Evolutionary conservation across 2,888 invertebrate genomes (phyloP).

Genomic region (Opisthograptis luteolata): DNA sequence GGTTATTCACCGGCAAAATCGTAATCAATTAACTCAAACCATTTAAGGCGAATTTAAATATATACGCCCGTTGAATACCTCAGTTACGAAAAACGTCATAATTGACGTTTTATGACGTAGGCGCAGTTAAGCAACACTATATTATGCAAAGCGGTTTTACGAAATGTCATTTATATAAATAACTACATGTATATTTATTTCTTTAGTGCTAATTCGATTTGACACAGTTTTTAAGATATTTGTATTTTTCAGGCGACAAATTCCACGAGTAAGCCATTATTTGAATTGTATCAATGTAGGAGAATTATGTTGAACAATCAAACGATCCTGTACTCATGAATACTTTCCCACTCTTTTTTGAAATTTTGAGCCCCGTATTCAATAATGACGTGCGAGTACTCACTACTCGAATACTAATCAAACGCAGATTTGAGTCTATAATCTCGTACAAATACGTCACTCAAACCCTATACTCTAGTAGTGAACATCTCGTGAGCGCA

Average conservation of each 20-base stretch:
- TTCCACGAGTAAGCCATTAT: no score
- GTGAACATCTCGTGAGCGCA: no score
- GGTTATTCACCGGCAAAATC: conserved; percentile 36
- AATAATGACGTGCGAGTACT: no score
- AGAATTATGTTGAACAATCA: no score
- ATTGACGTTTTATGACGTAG: conserved; percentile 22
- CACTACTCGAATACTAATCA: no score
- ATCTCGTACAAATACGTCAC: no score
- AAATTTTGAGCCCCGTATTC: no score
- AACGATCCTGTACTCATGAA: no score
- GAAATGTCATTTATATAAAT: conserved; percentile 19
- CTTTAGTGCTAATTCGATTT: conserved; percentile 35
- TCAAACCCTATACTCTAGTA: no score
- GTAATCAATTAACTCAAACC: conserved; percentile 30
- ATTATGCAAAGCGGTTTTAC: conserved; percentile 29
- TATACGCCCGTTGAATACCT: conserved; percentile 21
- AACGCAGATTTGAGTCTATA: no score
- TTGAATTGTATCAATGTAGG: no score
- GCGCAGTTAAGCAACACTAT: conserved; percentile 15
- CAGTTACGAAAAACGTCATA: conserved; percentile 21
- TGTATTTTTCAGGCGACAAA: conserved; percentile 15
- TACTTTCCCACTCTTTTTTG: no score
- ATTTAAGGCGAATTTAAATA: conserved; percentile 26
- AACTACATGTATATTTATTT: conserved; percentile 23
- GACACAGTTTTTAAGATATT: conserved; percentile 31